Evolutionary conservation across 1,140 invertebrate genomes (phyloP).

Genomic region (Kradibia gibbosae): DNA sequence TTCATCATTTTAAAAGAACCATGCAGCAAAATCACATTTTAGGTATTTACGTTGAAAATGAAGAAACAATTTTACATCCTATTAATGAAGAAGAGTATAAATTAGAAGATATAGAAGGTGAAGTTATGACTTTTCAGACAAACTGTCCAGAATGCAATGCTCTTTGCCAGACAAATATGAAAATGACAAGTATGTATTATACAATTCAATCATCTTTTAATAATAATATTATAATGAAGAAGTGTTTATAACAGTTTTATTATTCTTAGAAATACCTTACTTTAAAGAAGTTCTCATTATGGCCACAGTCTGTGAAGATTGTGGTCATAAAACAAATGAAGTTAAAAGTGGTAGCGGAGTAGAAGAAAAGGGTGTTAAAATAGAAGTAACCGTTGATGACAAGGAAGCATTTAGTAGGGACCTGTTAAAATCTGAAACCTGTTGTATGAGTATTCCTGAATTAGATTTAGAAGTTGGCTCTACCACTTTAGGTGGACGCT

Average conservation of each 20-base stretch:
- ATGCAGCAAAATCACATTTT: constrained; percentile 85
- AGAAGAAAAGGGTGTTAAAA: constrained; percentile 85
- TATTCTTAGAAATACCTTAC: constrained; percentile 86
- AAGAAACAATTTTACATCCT: constrained; percentile 76
- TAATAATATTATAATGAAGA: background rate
- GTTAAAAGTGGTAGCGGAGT: constrained; percentile 96
- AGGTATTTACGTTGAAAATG: constrained; percentile 79
- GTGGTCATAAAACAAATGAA: constrained; percentile 93
- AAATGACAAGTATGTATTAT: constrained; percentile 83
- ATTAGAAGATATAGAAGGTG: constrained; percentile 81
- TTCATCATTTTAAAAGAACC: constrained; percentile 81
- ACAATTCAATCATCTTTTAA: background rate
- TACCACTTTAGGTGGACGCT: constrained; percentile 90
- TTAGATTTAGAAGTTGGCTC: constrained; percentile 90
- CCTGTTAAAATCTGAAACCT: constrained; percentile 97
- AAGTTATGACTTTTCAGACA: constrained; percentile 89
- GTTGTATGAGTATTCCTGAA: constrained; percentile 89
- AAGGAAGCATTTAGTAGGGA: constrained; percentile 91
- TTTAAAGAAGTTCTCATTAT: constrained; percentile 99
- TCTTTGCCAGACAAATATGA: constrained; percentile 95
- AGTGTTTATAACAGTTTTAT: too few species aligned
- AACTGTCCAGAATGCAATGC: constrained; percentile 91
- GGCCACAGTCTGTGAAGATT: constrained; percentile 93
- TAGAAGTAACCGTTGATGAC: constrained; percentile 82
- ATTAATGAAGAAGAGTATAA: constrained; percentile 76